These are phyloP conservation scores for Bergia sp. DNA, from an alignment of 92 coral and sea anemone genomes.

Conservation along the genomic window DNA sequence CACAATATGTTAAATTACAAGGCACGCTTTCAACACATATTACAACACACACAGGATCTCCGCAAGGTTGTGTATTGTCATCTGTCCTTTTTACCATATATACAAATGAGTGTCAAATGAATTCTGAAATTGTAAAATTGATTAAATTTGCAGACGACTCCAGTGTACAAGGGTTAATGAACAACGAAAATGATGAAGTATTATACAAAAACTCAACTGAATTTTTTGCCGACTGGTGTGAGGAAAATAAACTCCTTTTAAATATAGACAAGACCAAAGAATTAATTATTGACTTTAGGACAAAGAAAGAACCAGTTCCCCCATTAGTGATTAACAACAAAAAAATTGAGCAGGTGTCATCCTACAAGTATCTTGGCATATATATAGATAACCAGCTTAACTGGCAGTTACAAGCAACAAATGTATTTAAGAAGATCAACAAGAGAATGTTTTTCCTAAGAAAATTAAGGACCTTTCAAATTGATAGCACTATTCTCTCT, in stretches of 20 bases:
- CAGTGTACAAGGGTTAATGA: neutral
- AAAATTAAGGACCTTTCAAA: neutral
- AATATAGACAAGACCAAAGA: neutral
- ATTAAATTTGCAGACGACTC: constrained; percentile 1
- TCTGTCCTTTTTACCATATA: constrained; percentile 5
- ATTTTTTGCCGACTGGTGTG: neutral
- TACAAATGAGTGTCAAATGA: constrained; percentile 13
- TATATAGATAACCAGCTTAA: neutral
- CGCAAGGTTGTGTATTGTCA: constrained; percentile 5
- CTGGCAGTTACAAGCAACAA: neutral
- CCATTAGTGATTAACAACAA: neutral
- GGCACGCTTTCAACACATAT: neutral
- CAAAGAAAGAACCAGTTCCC: neutral
- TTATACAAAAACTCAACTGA: neutral
- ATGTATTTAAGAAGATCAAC: neutral
- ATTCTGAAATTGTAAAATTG: neutral
- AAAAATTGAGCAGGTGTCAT: neutral
- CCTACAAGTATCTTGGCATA: neutral
- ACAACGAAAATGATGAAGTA: neutral
- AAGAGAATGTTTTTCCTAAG: neutral
- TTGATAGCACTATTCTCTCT: neutral
- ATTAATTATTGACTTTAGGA: too few relatives aligned
- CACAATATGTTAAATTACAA: constrained; percentile 4
- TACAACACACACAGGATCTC: neutral
- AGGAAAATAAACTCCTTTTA: neutral